Percentiles rank a stretch among this genome's conserved stretches.
These are phyloP conservation scores for Drosophila sp. DNA, from an alignment of 1,140 invertebrate species.

Conservation along the genomic window DNA sequence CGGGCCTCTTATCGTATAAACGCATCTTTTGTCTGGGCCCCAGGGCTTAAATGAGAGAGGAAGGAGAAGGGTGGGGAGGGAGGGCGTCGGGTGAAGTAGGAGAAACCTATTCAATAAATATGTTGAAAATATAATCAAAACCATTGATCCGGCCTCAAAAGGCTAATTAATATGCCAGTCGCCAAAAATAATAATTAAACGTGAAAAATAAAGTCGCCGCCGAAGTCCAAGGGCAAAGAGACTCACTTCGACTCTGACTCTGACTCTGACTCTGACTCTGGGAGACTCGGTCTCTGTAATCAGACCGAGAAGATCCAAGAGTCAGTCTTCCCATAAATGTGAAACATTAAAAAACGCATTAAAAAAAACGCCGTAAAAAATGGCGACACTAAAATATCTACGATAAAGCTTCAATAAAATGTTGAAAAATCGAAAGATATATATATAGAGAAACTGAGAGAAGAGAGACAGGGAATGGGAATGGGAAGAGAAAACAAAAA, in stretches of 20 bases:
- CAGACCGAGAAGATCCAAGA: constrained; percentile 34
- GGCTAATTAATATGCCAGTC: constrained; percentile 56
- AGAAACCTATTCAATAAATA: constrained; percentile 39
- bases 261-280: neutral
- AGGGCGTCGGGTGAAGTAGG: neutral
- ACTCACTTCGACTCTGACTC: neutral
- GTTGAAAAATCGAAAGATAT: neutral
- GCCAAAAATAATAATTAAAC: constrained; percentile 59
- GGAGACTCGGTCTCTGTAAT: constrained; percentile 14
- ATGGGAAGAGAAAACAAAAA: constrained; percentile 28
- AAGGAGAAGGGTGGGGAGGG: no score
- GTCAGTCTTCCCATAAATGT: constrained; percentile 56
- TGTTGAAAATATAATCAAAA: constrained; percentile 48
- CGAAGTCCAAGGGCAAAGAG: neutral
- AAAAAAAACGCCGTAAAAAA: constrained; percentile 57
- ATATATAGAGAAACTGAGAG: constrained; percentile 15
- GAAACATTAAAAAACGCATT: constrained; percentile 57
- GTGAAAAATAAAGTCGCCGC: constrained; percentile 26
- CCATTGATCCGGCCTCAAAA: constrained; percentile 40
- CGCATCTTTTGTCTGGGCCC: constrained; percentile 48
- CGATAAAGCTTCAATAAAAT: constrained; percentile 42
- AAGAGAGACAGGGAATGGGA: constrained; percentile 27
- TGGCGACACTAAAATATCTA: constrained; percentile 58
- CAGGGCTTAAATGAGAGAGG: neutral
- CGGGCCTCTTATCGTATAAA: constrained; percentile 45